phyloP scores from a whole-genome alignment of 2,113 vertebrate species.

The Colossoma macropomum region DNA sequence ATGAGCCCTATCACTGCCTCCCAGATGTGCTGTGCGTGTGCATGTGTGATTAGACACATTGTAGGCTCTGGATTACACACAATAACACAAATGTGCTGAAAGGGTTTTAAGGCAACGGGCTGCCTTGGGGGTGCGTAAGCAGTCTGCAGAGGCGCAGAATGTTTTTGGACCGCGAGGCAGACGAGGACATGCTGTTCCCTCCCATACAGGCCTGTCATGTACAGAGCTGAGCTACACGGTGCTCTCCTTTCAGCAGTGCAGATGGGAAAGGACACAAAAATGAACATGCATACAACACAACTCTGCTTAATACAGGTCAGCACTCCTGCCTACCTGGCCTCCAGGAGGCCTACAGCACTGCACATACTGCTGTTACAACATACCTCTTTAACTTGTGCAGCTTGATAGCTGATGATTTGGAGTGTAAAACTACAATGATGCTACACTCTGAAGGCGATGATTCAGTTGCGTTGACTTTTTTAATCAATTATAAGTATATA shows the following conservation, averaged over 20 bases:
- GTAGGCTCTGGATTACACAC: slow-evolving; percentile 40
- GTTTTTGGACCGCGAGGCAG: neutral
- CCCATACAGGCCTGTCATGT: neutral
- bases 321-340: neutral
- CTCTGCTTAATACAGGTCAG: neutral
- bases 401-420: too few relatives aligned
- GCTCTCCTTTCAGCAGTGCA: slow-evolving; percentile 1
- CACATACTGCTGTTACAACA: neutral
- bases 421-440: too few relatives aligned
- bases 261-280: slow-evolving; percentile 8
- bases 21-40: slow-evolving; percentile 38
- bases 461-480: too few relatives aligned
- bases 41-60: slow-evolving; percentile 49
- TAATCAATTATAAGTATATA: too few relatives aligned
- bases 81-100: slow-evolving; percentile 48
- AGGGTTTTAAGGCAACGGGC: slow-evolving; percentile 34
- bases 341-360: neutral
- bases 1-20: slow-evolving; percentile 46
- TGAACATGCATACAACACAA: neutral
- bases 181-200: neutral
- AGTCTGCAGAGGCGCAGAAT: neutral
- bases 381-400: neutral
- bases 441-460: too few relatives aligned
- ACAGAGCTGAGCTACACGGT: neutral
- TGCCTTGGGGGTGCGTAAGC: slow-evolving; percentile 17